A percentile compares a stretch with the other conserved stretches of the same genome.
These are phyloP conservation scores for Smittia aterrima DNA, from an alignment of 2,888 invertebrate species.

Conservation along the genomic window DNA sequence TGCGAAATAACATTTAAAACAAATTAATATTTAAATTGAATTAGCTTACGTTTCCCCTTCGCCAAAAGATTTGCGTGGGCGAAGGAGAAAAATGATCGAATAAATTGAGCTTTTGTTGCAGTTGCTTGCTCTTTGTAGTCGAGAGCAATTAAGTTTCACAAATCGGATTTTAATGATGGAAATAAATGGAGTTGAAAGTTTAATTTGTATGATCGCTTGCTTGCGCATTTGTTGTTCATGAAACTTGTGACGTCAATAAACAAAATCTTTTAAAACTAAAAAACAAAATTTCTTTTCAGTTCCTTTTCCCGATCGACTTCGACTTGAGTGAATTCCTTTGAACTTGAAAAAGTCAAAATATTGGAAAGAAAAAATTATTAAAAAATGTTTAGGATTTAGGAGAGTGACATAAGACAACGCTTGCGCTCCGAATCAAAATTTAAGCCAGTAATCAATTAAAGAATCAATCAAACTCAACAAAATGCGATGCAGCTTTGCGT, in stretches of 20 bases:
- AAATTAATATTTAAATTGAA: conserved; percentile 11
- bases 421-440: neutral
- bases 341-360: neutral
- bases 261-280: neutral
- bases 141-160: neutral
- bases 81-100: neutral
- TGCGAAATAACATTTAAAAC: neutral
- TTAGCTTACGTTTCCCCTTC: too few relatives aligned
- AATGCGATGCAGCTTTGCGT: neutral
- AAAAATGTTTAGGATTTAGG: neutral
- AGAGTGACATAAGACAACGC: neutral
- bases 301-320: conserved; percentile 39
- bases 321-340: conserved; percentile 35
- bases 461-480: neutral
- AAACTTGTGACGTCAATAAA: neutral
- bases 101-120: neutral
- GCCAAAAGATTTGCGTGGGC: too few relatives aligned
- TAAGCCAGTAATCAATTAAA: conserved; percentile 18
- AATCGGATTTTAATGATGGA: neutral
- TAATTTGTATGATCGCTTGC: neutral
- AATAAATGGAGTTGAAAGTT: neutral
- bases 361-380: neutral
- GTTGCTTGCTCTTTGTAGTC: neutral
- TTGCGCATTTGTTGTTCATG: neutral
- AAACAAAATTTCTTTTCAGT: conserved; percentile 31